Evolutionary conservation across 2,113 vertebrate species (phyloP).

Genomic region (Microcebus ravelobensis): DNA sequence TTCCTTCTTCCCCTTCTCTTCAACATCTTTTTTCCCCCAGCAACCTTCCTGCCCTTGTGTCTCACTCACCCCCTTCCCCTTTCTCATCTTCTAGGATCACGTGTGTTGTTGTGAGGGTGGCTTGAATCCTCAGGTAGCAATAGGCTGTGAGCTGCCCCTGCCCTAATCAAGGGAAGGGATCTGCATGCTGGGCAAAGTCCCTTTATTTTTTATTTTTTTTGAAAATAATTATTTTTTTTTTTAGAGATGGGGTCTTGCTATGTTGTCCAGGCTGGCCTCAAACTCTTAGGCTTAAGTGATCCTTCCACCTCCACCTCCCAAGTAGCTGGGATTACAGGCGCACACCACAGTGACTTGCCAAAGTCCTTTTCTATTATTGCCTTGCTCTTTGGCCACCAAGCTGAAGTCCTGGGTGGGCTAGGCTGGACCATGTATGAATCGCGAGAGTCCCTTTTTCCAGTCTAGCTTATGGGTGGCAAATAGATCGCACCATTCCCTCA

Average conservation of each 20-base stretch:
- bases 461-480: background rate
- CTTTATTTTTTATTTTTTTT: background rate
- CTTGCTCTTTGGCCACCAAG: background rate
- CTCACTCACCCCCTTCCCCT: background rate
- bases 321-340: too few species aligned
- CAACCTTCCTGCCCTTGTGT: background rate
- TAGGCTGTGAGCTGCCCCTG: background rate
- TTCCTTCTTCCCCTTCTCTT: background rate
- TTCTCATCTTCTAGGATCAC: background rate
- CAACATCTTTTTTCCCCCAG: accelerated
- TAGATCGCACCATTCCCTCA: background rate
- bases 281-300: too few species aligned
- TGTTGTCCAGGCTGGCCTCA: too few species aligned
- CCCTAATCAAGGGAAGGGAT: background rate
- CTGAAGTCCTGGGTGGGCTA: background rate
- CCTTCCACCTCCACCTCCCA: too few species aligned
- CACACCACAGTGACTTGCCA: background rate
- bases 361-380: background rate
- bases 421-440: background rate
- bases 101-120: too few species aligned
- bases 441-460: background rate
- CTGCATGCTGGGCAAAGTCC: background rate
- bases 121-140: background rate
- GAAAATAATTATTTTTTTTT: too few species aligned
- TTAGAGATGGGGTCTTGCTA: too few species aligned